Evolutionary conservation across 2,888 invertebrate genomes (phyloP).

Genomic region (Cepaea hortensis): DNA sequence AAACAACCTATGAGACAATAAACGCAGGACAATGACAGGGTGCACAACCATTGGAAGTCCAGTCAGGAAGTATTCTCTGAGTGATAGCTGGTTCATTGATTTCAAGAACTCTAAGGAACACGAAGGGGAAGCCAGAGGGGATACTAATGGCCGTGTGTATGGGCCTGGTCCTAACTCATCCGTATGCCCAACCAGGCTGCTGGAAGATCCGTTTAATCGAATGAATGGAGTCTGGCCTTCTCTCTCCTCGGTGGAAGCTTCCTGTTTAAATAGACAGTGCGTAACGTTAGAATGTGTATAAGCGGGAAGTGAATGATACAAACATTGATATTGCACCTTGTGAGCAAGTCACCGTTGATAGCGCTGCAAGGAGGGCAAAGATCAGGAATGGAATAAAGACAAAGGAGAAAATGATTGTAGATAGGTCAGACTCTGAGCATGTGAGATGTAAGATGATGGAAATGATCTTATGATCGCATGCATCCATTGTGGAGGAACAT

Average conservation of each 20-base stretch:
- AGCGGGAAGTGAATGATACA: too few species aligned
- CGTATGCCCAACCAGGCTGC: slow-evolving; percentile 53
- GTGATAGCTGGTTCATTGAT: slow-evolving; percentile 61
- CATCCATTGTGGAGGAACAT: too few species aligned
- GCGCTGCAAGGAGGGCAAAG: too few species aligned
- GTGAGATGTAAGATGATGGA: too few species aligned
- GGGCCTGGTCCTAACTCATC: slow-evolving; percentile 49
- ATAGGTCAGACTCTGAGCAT: too few species aligned
- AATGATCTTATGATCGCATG: too few species aligned
- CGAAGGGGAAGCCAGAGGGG: slow-evolving; percentile 65
- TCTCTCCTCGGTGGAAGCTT: slow-evolving; percentile 64
- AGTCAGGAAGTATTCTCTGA: slow-evolving; percentile 71
- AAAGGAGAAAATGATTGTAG: too few species aligned
- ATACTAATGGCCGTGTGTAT: slow-evolving; percentile 50
- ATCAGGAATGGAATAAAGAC: too few species aligned
- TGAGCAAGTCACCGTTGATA: too few species aligned
- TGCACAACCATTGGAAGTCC: slow-evolving; percentile 79
- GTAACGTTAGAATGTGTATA: too few species aligned
- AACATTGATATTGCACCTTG: too few species aligned
- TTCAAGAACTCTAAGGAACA: slow-evolving; percentile 67
- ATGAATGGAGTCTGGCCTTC: slow-evolving; percentile 60
- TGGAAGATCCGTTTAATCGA: slow-evolving; percentile 62
- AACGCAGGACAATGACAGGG: slow-evolving; percentile 79
- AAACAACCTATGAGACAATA: slow-evolving; percentile 80
- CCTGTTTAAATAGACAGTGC: slow-evolving; percentile 57